phyloP scores from a whole-genome alignment of 2,113 vertebrate species.

The Poeciliopsis occidentalis region DNA sequence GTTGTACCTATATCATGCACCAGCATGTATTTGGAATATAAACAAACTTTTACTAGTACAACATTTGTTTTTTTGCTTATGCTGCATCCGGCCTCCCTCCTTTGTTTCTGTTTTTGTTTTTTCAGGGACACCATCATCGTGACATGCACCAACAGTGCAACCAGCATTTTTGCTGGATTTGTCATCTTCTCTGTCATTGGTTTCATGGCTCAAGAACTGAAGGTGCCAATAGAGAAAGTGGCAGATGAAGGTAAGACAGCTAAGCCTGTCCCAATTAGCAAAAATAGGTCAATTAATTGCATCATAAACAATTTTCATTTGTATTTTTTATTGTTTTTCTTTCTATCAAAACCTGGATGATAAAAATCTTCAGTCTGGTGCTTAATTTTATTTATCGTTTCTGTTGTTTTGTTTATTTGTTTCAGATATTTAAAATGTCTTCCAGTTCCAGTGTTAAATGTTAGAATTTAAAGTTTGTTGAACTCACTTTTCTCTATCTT shows the following conservation, averaged over 20 bases:
- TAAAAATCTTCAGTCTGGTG: no score
- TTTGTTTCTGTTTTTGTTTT: conserved; percentile 13
- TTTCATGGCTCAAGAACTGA: conserved; percentile 98
- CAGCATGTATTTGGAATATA: neutral
- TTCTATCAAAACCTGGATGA: no score
- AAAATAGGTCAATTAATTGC: no score
- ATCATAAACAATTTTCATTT: no score
- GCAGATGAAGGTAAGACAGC: conserved; percentile 92
- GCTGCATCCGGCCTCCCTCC: neutral
- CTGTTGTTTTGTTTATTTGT: no score
- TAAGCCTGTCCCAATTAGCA: neutral
- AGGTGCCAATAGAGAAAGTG: conserved; percentile 96
- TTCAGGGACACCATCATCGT: conserved; percentile 95
- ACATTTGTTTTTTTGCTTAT: conserved; percentile 4
- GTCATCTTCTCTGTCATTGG: conserved; percentile 99
- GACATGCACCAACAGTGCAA: conserved; percentile 96
- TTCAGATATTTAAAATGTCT: no score
- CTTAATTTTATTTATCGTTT: no score
- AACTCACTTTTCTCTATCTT: neutral
- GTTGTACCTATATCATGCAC: neutral
- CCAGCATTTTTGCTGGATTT: conserved; percentile 97
- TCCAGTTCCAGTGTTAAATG: no score
- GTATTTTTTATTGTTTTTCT: no score
- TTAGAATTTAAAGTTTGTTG: no score
- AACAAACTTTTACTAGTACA: neutral